phyloP scores from a whole-genome alignment of 2,797 vertebrate species.

The Pangasius krempfi region DNA sequence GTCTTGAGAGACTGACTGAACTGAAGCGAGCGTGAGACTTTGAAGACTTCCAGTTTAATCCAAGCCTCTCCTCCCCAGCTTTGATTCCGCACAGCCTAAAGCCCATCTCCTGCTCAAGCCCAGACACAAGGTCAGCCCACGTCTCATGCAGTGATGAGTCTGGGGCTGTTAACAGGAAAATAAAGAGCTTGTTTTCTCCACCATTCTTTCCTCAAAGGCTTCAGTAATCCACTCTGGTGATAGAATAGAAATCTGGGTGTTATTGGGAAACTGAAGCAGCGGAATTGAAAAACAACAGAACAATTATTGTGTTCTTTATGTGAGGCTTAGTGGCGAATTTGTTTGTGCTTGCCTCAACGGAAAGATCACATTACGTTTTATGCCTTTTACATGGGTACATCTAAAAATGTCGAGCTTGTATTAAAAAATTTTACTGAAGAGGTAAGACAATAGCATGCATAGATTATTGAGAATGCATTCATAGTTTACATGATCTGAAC shows the following conservation, averaged over 20 bases:
- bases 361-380: background rate
- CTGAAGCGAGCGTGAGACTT: constrained; percentile 66
- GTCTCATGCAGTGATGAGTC: constrained; percentile 3
- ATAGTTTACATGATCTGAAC: background rate
- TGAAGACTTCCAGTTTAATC: constrained; percentile 76
- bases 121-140: constrained; percentile 50
- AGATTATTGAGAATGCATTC: background rate
- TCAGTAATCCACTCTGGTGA: constrained; percentile 52
- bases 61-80: constrained; percentile 65
- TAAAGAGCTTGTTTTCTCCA: constrained; percentile 25
- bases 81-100: constrained; percentile 70
- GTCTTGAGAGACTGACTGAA: constrained; percentile 64
- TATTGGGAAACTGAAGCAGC: constrained; percentile 33
- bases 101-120: constrained; percentile 65
- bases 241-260: constrained; percentile 38
- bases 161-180: constrained; percentile 27
- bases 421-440: background rate
- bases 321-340: constrained; percentile 18
- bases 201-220: constrained; percentile 43
- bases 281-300: constrained; percentile 19
- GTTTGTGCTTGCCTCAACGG: background rate
- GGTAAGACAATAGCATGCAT: background rate
- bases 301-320: constrained; percentile 38
- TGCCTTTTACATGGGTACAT: background rate
- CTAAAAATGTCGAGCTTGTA: background rate